Conservation (phyloP, 2,113 vertebrate species). For the Mastomys coucha region DNA sequence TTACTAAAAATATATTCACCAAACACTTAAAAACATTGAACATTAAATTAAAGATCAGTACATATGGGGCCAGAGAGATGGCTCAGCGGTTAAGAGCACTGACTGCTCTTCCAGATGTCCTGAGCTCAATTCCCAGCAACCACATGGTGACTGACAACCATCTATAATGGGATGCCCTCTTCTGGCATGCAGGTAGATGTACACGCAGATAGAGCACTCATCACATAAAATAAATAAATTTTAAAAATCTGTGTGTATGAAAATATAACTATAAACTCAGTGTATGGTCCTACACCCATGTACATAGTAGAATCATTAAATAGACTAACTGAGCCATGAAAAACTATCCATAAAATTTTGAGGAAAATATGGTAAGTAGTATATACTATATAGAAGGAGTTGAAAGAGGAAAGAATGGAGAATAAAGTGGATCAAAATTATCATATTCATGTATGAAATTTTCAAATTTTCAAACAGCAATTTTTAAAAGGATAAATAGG, state of each 20-base stretch:
- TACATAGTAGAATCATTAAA: not conserved
- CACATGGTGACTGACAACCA: no score
- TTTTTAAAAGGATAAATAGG: not conserved
- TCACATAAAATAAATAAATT: no score
- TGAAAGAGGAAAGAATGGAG: not conserved
- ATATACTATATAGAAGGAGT: not conserved
- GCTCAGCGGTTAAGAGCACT: no score
- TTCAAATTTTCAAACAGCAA: not conserved
- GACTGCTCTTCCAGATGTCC: no score
- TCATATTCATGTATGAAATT: not conserved
- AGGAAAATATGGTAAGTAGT: not conserved
- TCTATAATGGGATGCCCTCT: no score
- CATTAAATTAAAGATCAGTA: not conserved
- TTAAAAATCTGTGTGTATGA: not conserved
- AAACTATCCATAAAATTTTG: not conserved
- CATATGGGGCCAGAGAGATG: not conserved
- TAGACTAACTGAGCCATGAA: no score
- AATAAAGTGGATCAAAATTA: not conserved
- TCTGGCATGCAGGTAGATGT: no score
- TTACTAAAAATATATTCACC: not conserved
- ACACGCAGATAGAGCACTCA: no score
- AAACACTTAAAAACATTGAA: not conserved
- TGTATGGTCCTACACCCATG: not conserved
- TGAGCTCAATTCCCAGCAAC: no score
- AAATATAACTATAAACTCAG: not conserved